These are phyloP conservation scores for Amyelois transitella DNA, from an alignment of 1,140 invertebrate genomes.

Conservation along the genomic window DNA sequence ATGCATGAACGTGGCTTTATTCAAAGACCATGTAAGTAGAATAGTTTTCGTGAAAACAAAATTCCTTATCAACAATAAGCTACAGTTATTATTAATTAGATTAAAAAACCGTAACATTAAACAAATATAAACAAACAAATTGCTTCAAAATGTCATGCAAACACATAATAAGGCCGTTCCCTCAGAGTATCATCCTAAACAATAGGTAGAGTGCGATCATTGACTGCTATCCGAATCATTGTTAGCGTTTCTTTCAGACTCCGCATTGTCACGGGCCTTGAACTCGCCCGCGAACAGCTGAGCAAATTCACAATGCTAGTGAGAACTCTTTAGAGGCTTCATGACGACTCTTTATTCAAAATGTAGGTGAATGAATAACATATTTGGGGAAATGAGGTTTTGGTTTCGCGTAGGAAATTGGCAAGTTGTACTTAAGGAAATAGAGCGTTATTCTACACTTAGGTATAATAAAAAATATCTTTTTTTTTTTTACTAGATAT, in stretches of 20 bases:
- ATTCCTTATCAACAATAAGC: too few species aligned
- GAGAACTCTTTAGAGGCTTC: background rate
- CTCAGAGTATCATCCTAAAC: background rate
- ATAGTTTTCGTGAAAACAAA: too few species aligned
- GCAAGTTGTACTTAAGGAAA: too few species aligned
- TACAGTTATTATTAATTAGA: too few species aligned
- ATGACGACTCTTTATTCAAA: background rate
- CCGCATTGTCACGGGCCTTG: conserved; percentile 38
- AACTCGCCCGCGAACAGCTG: conserved; percentile 54
- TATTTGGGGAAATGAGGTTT: conserved; percentile 19
- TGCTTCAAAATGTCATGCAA: background rate
- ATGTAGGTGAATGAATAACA: conserved; percentile 6
- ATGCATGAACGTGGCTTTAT: too few species aligned
- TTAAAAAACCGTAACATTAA: too few species aligned
- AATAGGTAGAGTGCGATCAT: conserved; percentile 8
- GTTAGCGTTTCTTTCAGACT: conserved; percentile 7
- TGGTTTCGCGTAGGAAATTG: too few species aligned
- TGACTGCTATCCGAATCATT: conserved; percentile 27
- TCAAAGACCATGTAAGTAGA: too few species aligned
- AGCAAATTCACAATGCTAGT: conserved; percentile 25
- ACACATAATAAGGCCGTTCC: background rate
- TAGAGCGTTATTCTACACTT: too few species aligned
- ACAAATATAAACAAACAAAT: too few species aligned
- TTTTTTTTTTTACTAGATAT: too few species aligned
- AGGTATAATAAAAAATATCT: too few species aligned